Evolutionary conservation across 1,140 invertebrate genomes (phyloP).

Genomic region (Diorhabda carinulata): DNA sequence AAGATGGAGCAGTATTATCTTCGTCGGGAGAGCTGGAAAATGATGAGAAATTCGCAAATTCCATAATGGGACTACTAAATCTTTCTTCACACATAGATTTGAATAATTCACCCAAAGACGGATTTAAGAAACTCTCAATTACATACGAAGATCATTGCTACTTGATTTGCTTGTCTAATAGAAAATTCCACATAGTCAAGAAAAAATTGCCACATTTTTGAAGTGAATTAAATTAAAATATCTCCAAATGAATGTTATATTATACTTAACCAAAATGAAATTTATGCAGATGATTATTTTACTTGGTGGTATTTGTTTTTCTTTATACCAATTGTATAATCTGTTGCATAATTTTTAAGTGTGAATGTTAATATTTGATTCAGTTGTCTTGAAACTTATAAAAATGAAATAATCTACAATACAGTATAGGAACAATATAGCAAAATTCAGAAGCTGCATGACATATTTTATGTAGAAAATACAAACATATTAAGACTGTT

Average conservation of each 20-base stretch:
- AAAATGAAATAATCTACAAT: background rate
- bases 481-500: background rate
- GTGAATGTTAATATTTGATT: background rate
- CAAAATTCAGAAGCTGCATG: background rate
- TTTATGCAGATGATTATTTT: slow-evolving; percentile 38
- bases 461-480: background rate
- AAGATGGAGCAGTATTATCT: slow-evolving; percentile 80
- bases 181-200: slow-evolving; percentile 78
- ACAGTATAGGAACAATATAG: background rate
- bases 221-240: background rate
- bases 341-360: slow-evolving; percentile 19
- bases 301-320: slow-evolving; percentile 34
- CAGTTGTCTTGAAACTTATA: background rate
- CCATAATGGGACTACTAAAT: slow-evolving; percentile 59
- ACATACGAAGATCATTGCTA: slow-evolving; percentile 77
- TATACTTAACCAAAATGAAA: slow-evolving; percentile 37
- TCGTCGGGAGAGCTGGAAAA: slow-evolving; percentile 85
- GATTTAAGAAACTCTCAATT: slow-evolving; percentile 76
- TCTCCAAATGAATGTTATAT: slow-evolving; percentile 32
- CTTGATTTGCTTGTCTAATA: slow-evolving; percentile 80
- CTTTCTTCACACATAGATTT: slow-evolving; percentile 58
- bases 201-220: slow-evolving; percentile 35
- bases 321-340: slow-evolving; percentile 35
- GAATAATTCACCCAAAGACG: slow-evolving; percentile 61
- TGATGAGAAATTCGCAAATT: slow-evolving; percentile 73